These are phyloP conservation scores for Paralvinella palmiformis DNA, from an alignment of 1,140 invertebrate species.

Conservation along the genomic window DNA sequence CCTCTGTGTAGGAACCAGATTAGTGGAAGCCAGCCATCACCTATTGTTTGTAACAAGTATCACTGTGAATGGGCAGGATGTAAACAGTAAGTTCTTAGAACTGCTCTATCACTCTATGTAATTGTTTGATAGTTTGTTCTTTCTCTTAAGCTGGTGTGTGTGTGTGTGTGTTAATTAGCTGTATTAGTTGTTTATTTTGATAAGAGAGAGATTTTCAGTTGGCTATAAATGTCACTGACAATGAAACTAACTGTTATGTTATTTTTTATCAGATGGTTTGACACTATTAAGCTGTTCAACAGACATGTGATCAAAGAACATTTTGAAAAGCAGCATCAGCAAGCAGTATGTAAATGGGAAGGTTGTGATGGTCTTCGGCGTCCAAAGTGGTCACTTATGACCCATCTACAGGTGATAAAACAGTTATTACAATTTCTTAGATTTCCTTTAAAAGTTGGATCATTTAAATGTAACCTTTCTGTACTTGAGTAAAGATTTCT, in stretches of 20 bases:
- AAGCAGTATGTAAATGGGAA: slow-evolving; percentile 38
- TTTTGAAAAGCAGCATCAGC: not conserved
- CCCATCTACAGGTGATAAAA: slow-evolving; percentile 45
- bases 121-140: too few relatives aligned
- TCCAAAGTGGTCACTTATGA: slow-evolving; percentile 46
- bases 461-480: too few relatives aligned
- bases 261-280: slow-evolving; percentile 10
- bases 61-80: slow-evolving; percentile 48
- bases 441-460: too few relatives aligned
- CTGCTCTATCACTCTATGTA: too few relatives aligned
- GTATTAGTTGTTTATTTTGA: not conserved
- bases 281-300: not conserved
- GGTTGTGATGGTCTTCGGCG: slow-evolving; percentile 46
- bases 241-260: too few relatives aligned
- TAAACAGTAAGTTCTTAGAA: slow-evolving; percentile 33
- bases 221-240: too few relatives aligned
- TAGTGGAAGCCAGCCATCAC: too few relatives aligned
- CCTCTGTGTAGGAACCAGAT: too few relatives aligned
- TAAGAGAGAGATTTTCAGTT: too few relatives aligned
- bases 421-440: too few relatives aligned
- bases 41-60: slow-evolving; percentile 28
- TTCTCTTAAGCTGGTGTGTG: not conserved
- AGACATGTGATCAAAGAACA: slow-evolving; percentile 11
- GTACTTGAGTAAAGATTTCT: too few relatives aligned
- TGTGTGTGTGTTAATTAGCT: not conserved